Conservation (phyloP, 2,797 vertebrate genomes). For the Macropodus opercularis region DNA sequence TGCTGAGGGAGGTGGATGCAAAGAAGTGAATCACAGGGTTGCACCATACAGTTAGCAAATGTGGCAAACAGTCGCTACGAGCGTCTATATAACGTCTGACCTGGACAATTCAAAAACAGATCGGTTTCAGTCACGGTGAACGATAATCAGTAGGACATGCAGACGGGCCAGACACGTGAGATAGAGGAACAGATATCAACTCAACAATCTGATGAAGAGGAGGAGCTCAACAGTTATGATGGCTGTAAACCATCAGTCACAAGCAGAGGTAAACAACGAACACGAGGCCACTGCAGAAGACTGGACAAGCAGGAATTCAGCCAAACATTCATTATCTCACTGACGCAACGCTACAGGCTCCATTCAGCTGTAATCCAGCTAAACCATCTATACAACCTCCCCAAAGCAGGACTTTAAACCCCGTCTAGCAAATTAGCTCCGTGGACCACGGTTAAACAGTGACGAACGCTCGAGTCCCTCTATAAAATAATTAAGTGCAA, state of each 20-base stretch:
- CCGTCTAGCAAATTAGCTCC: neutral
- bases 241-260: slow-evolving; percentile 3
- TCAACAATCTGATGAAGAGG: too few relatives aligned
- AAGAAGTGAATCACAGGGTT: slow-evolving; percentile 21
- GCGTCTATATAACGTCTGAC: too few relatives aligned
- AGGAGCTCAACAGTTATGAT: neutral
- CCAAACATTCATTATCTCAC: neutral
- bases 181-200: too few relatives aligned
- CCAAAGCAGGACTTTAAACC: neutral
- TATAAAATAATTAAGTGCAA: neutral
- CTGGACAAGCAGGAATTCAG: neutral
- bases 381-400: neutral
- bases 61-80: neutral
- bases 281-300: neutral
- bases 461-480: neutral
- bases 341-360: neutral
- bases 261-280: slow-evolving; percentile 4
- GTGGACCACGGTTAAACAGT: slow-evolving; percentile 2
- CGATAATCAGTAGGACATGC: too few relatives aligned
- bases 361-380: slow-evolving; percentile 5
- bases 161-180: too few relatives aligned
- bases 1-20: slow-evolving; percentile 1
- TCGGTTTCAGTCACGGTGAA: too few relatives aligned
- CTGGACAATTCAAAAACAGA: too few relatives aligned
- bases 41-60: slow-evolving; percentile 9